phyloP scores from a whole-genome alignment of 2,113 vertebrate species.

The Regulus satrapa region DNA sequence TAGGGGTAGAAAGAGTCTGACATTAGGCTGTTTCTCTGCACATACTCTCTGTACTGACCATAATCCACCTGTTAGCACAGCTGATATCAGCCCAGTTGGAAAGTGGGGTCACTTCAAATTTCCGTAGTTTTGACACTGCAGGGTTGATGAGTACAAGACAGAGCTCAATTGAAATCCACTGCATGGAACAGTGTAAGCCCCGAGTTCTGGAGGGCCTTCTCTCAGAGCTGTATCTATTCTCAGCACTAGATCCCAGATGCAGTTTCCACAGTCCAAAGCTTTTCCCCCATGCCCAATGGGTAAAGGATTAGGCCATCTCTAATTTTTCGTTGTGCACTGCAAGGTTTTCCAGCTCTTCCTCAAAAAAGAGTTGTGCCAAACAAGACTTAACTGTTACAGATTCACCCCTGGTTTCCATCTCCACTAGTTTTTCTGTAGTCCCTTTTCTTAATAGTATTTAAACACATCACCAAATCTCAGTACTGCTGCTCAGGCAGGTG shows the following conservation, averaged over 20 bases:
- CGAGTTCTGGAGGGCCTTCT: neutral
- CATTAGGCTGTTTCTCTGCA: neutral
- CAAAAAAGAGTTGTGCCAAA: neutral
- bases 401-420: neutral
- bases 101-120: neutral
- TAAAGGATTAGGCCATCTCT: neutral
- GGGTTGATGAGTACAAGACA: neutral
- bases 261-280: neutral
- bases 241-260: neutral
- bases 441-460: neutral
- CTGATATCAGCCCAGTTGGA: neutral
- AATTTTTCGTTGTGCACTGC: neutral
- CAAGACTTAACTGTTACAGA: neutral
- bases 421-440: neutral
- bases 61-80: neutral
- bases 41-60: neutral
- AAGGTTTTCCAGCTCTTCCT: neutral
- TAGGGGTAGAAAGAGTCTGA: neutral
- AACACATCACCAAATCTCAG: neutral
- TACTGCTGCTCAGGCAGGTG: neutral
- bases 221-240: neutral
- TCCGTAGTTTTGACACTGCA: neutral
- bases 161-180: neutral
- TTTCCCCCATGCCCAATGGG: neutral
- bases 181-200: neutral